Evolutionary conservation across 92 coral and sea anemone species (phyloP), one percentile per base, ranked within the genome.

Genomic region (Plumapathes pennacea): DNA sequence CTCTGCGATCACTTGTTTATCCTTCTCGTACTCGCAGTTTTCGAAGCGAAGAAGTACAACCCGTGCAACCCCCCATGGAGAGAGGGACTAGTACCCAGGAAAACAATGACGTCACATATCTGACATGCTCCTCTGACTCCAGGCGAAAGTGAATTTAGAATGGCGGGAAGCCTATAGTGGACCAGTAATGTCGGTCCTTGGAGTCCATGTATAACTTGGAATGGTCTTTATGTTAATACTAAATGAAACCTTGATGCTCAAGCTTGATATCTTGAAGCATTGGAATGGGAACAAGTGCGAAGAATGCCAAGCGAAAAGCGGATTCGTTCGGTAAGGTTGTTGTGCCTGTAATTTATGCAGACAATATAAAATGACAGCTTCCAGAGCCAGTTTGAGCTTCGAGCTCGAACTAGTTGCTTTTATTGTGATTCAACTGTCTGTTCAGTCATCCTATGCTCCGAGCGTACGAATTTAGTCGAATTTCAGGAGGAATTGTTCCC

Each of bases 341-440:
- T 75, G 72, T 74, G 68, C 62, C 48, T 83, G 86, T 88, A 88
- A 88, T 88, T 72, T 88, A 88, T 88, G 96, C 96, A 78, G 33
- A 50, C 50, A 30, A 30, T 67, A 61, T 46, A 44, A 61, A 45
- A 59, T 29, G 44, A 41, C 34, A 52, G 52, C 47, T 44, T 46
- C 31, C 12, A 10, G 43, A 33, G 25, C 41, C 41, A 31, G 6
- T 53, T 11, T 10, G 15, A 66, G 50, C 52, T 39, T 52, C 14
- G 61, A 53, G 40, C 52, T 53, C 43, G 73, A 27, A n/a, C 22
- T 51, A 51, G 11, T 53, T 40, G 24, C 28, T 22, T n/a, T n/a
- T n/a, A n/a, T n/a, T n/a, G n/a, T n/a, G n/a, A n/a, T n/a, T n/a
- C n/a, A n/a, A n/a, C n/a, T n/a, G n/a, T n/a, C n/a, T n/a, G n/a